These are phyloP conservation scores for Hymenopus coronatus DNA, from an alignment of 2,888 invertebrate genomes.

Conservation along the genomic window DNA sequence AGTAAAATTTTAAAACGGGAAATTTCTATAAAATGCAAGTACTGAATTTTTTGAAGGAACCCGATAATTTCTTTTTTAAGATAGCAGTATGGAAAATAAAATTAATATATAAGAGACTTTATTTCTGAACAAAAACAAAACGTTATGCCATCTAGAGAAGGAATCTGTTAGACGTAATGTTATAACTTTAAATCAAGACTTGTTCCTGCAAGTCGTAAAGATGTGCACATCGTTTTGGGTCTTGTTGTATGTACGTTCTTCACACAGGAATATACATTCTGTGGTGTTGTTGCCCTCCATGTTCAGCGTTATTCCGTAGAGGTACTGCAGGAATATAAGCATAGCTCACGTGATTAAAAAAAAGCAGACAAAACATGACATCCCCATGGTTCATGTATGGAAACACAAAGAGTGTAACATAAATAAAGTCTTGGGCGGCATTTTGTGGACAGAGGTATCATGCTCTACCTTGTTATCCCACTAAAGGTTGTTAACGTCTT, in stretches of 20 bases:
- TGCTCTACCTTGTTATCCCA: too few relatives aligned
- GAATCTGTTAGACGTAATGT: too few relatives aligned
- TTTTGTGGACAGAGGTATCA: background rate
- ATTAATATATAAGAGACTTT: too few relatives aligned
- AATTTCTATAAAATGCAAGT: too few relatives aligned
- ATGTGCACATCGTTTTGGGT: background rate
- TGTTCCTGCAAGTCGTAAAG: background rate
- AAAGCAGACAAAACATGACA: background rate
- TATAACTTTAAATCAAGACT: too few relatives aligned
- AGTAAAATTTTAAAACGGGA: too few relatives aligned
- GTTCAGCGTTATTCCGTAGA: background rate
- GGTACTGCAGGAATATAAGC: background rate
- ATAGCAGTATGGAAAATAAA: too few relatives aligned
- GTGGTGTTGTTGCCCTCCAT: background rate
- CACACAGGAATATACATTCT: background rate
- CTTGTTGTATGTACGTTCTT: background rate
- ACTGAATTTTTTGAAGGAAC: too few relatives aligned
- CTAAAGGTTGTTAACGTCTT: too few relatives aligned
- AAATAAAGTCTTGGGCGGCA: background rate
- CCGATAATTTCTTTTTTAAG: too few relatives aligned
- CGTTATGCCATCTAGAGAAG: too few relatives aligned
- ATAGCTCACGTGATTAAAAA: background rate
- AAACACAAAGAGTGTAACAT: background rate
- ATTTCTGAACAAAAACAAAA: too few relatives aligned
- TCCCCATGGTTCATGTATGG: background rate